Evolutionary conservation across 2,113 vertebrate species (phyloP).

Genomic region (Oreochromis tanganicae): DNA sequence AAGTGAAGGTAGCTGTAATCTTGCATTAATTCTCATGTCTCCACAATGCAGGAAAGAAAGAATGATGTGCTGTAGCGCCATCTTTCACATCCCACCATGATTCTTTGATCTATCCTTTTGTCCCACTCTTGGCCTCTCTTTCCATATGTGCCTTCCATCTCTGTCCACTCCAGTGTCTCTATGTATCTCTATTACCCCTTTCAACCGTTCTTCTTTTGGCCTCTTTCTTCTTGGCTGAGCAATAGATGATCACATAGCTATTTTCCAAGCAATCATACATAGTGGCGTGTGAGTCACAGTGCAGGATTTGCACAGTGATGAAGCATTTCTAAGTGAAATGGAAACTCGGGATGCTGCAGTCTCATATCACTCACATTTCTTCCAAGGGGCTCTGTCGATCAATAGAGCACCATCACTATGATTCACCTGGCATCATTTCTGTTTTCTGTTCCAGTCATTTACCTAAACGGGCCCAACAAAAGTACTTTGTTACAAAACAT

Average conservation of each 20-base stretch:
- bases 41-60: background rate
- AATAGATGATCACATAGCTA: conserved; percentile 23
- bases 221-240: conserved; percentile 14
- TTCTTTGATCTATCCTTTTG: conserved; percentile 40
- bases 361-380: background rate
- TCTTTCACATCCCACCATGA: background rate
- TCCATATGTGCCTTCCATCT: conserved; percentile 1
- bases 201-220: background rate
- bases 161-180: conserved; percentile 18
- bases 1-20: conserved; percentile 43
- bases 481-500: background rate
- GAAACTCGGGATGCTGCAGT: background rate
- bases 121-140: conserved; percentile 1
- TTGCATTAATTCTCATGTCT: conserved; percentile 17
- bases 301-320: conserved; percentile 10
- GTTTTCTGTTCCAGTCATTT: background rate
- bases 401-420: background rate
- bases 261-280: conserved; percentile 41
- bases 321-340: background rate
- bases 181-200: conserved; percentile 11
- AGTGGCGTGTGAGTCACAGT: conserved; percentile 26
- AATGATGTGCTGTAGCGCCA: conserved; percentile 15
- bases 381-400: conserved; percentile 3
- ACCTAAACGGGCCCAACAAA: background rate
- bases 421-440: background rate